These are phyloP conservation scores for Drosophila kanapiae DNA, from an alignment of 1,140 invertebrate genomes.

Conservation along the genomic window DNA sequence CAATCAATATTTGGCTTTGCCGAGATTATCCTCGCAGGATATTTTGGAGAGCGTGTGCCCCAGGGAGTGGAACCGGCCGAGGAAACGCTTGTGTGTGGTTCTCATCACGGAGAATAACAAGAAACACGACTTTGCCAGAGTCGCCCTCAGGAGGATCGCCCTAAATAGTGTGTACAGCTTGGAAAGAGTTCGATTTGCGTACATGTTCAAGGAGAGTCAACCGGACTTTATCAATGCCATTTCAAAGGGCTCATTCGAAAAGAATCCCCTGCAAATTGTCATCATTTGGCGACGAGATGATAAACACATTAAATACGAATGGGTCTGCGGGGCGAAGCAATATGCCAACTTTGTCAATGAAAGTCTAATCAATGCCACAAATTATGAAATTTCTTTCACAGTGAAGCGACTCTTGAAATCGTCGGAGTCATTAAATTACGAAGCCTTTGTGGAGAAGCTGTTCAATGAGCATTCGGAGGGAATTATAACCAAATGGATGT, in stretches of 20 bases:
- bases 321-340: constrained; percentile 89
- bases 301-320: constrained; percentile 95
- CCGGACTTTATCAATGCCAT: constrained; percentile 78
- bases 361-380: constrained; percentile 90
- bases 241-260: constrained; percentile 85
- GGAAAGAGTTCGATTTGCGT: constrained; percentile 93
- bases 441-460: constrained; percentile 90
- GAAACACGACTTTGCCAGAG: constrained; percentile 87
- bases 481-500: constrained; percentile 90
- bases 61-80: constrained; percentile 91
- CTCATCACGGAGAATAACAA: constrained; percentile 91
- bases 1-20: constrained; percentile 95
- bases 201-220: constrained; percentile 87
- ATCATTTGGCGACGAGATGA: constrained; percentile 95
- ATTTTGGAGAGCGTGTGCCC: constrained; percentile 91
- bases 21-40: constrained; percentile 96
- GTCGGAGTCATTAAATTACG: constrained; percentile 90
- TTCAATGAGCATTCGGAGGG: constrained; percentile 91
- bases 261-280: constrained; percentile 91
- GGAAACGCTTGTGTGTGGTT: constrained; percentile 95
- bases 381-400: constrained; percentile 89
- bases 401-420: constrained; percentile 90
- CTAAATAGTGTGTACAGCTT: constrained; percentile 87
- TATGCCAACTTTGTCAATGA: constrained; percentile 85
- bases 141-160: constrained; percentile 90